Base-by-base conservation (phyloP, 2,797 vertebrate species). In the Malacoctenus gilli region DNA sequence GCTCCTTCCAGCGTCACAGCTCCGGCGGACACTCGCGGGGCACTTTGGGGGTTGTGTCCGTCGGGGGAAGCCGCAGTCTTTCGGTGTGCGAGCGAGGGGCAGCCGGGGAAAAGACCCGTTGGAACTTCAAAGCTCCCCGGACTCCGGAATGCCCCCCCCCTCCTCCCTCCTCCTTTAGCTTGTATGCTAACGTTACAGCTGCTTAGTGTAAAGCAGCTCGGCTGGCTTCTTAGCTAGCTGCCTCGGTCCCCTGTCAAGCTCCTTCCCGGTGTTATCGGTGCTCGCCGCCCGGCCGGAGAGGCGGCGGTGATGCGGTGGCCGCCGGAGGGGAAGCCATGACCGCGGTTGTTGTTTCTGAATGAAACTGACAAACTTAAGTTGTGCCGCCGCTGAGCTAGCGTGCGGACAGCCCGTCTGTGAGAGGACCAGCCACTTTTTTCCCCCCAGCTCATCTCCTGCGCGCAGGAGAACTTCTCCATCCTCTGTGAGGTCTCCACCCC, bases 101-200 rank as follows among this genome's bases (percentile, higher is more conserved):
- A 57, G 22, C 47, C 59, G 3, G 41, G 52, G 35, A 11, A 35
- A 5, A 22, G 39, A 22, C 22, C 34, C 25, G 28, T n/a, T 15
- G 63, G 59, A 87, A 86, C 85, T 89, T 88, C 75, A 72, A 59
- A 85, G 68, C 71, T 63, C 56, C 49, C 61, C 76, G 58, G 61
- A 77, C 78, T 80, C 31, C 19, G 75, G 64, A 67, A 72, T 71
- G 66, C 30, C 2, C 30, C 30, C 30, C 30, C 4, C 30, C 30
- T 10, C 11, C 9, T 10, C 30, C 11, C 9, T 10, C 30, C 77
- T 50, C 49, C 16, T 67, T 87, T 87, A 89, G 89, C 89, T 83
- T 61, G 47, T 2, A 86, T 82, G 87, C 85, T 88, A 87, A 87
- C 80, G 52, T 71, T 53, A 75, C 53, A 61, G 79, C 38, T 83